A percentile compares a stretch with the other conserved stretches of the same genome.
Conservation (phyloP, 2,888 invertebrate genomes). For the Cephus pygmeus region DNA sequence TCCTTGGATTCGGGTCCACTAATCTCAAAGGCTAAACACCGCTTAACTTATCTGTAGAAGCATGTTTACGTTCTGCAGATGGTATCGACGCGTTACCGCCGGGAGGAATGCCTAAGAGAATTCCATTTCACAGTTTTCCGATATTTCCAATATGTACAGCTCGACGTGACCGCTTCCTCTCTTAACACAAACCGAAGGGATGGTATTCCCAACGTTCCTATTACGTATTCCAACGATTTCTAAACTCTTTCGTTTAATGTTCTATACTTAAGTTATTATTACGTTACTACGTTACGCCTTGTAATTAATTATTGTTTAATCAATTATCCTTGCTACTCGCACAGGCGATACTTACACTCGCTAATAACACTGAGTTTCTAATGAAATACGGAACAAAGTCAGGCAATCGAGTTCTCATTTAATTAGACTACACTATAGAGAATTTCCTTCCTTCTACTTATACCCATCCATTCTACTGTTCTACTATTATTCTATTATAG, state of each 20-base stretch:
- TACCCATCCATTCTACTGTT: not conserved
- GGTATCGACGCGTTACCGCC: not conserved
- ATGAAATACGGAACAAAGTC: not conserved
- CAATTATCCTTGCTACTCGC: not conserved
- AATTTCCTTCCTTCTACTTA: not conserved
- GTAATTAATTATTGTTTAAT: not conserved
- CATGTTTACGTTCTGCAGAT: not conserved
- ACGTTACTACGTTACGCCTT: not conserved
- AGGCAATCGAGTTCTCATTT: not conserved
- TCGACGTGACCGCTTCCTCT: not conserved
- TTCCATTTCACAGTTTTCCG: not conserved
- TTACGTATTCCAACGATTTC: not conserved
- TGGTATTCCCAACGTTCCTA: not conserved
- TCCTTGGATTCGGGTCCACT: not conserved
- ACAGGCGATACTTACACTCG: not conserved
- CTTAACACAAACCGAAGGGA: not conserved
- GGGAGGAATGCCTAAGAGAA: not conserved
- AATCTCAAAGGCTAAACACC: not conserved
- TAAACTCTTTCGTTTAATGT: not conserved
- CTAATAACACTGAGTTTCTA: not conserved
- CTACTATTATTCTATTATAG: not conserved
- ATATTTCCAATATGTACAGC: not conserved
- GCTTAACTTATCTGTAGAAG: not conserved
- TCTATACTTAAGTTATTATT: not conserved
- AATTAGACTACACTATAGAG: not conserved